Base-by-base conservation (phyloP, 2,113 vertebrate genomes). In the Pterocles gutturalis region DNA sequence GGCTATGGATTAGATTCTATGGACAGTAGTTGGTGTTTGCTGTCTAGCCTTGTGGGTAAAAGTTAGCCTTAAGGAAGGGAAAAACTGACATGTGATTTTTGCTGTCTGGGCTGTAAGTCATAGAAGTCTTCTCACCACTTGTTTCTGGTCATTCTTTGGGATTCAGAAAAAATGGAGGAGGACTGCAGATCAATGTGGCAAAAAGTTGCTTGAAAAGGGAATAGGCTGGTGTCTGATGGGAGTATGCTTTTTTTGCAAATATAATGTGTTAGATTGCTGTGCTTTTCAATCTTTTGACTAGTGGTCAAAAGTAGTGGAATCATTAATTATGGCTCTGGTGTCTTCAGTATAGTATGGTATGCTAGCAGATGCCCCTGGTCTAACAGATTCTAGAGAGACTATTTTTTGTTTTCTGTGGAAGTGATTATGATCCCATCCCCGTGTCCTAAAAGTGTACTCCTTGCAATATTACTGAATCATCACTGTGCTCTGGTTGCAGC, bases 401-500 rank as follows among this genome's bases (percentile, higher is more conserved):
- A 9, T 34, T 64, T 73, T 76, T 72, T 70, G 19, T 57, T 90
- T 92, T 46, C 33, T 89, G 4, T 71, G 66, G 17, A 41, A 76
- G 16, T 76, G 22, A 38, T 83, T 61, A n/a, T 82, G 24, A 73
- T 70, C 41, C 72, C 45, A 48, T 79, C 43, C 34, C 60, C 25
- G 36, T 70, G 8, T 83, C 62, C 43, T 84, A 18, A 53, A 87
- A 94, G 33, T 24, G 22, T 43, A 33, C 57, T 90, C 17, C 62
- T 82, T 69, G 49, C 33, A 80, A n/a, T 89, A 55, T 90, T 95
- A 87, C 85, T 94, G 83, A 89, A 72, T 97, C 84, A 73, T 83
- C 57, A 46, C 62, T 69, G 29, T 29, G 5, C 57, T 93, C 60
- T 83, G 33, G n/a, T 64, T 85, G 69, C 55, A 71, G 77, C 71